Conservation (phyloP, 2,113 vertebrate genomes). For the Merops nubicus region DNA sequence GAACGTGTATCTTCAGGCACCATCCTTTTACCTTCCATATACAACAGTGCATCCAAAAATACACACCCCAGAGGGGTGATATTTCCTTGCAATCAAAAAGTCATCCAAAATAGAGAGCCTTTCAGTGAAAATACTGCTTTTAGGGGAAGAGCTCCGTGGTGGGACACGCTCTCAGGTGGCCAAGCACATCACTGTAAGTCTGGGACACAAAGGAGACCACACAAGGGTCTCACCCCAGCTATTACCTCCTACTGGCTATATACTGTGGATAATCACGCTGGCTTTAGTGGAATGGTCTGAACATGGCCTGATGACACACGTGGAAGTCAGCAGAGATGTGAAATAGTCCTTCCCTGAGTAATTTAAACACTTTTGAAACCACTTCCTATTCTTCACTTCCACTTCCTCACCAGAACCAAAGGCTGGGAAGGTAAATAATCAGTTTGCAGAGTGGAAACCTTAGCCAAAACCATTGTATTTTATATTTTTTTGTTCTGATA, state of each 20-base stretch:
- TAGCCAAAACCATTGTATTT: not conserved
- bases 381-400: not conserved
- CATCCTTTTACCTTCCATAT: not conserved
- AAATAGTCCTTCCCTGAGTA: constrained; percentile 47
- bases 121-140: not conserved
- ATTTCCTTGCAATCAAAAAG: not conserved
- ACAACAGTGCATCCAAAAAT: not conserved
- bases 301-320: not conserved
- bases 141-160: not conserved
- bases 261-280: not conserved
- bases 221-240: not conserved
- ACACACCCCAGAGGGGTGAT: not conserved
- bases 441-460: not conserved
- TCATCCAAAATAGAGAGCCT: not conserved
- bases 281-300: not conserved
- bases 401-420: not conserved
- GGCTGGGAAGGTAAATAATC: not conserved
- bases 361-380: not conserved
- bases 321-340: not conserved
- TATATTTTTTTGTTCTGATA: not conserved
- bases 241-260: not conserved
- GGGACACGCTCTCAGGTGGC: not conserved
- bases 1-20: not conserved
- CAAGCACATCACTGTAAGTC: fast-evolving
- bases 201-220: not conserved